Evolutionary conservation across 2,113 vertebrate genomes (phyloP).

Genomic region (Astur gentilis): DNA sequence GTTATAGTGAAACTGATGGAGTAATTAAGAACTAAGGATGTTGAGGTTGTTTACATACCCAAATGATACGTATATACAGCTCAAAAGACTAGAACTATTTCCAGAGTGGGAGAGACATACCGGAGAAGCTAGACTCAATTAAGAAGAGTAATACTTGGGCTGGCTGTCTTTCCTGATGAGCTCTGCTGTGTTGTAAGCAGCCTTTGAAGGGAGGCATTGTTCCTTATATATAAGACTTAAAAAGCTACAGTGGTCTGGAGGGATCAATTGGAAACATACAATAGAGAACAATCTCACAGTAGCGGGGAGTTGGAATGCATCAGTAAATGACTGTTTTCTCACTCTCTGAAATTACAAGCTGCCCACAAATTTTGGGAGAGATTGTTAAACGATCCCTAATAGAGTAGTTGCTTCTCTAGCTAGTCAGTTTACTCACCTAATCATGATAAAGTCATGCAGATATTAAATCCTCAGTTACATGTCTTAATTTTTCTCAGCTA

Average conservation of each 20-base stretch:
- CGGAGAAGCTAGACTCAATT: not conserved
- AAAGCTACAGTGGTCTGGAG: conserved; percentile 15
- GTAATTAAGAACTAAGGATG: not conserved
- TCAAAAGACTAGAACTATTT: not conserved
- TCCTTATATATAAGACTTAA: not conserved
- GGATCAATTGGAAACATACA: not conserved
- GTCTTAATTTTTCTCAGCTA: not conserved
- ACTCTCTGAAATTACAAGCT: not conserved
- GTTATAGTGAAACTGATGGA: not conserved
- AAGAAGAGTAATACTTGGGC: not conserved
- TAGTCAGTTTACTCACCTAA: not conserved
- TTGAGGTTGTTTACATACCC: not conserved
- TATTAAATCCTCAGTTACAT: not conserved
- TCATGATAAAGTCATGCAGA: not conserved
- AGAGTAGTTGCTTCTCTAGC: not conserved
- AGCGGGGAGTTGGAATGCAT: not conserved
- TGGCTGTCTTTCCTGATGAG: not conserved
- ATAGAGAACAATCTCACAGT: not conserved
- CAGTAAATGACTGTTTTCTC: not conserved
- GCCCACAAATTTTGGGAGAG: not conserved
- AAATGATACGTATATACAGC: not conserved
- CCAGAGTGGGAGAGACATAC: not conserved
- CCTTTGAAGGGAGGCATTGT: not conserved
- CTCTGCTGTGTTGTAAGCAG: not conserved
- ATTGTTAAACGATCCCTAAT: not conserved